Conservation (phyloP, 1,140 invertebrate genomes). For the Eupeodes corollae region DNA sequence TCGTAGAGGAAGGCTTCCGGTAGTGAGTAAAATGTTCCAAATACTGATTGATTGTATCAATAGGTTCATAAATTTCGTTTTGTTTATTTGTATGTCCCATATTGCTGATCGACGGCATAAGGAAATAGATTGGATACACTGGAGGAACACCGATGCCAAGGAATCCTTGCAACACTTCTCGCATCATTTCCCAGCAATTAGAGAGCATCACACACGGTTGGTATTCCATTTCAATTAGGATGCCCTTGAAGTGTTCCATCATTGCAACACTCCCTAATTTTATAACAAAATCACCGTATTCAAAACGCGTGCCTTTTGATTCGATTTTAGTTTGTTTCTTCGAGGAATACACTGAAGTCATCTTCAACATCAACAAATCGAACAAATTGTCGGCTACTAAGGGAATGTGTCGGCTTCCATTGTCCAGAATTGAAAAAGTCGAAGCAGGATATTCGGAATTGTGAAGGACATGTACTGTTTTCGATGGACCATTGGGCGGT, state of each 20-base stretch:
- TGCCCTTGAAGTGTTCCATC: constrained; percentile 86
- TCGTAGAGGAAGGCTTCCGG: constrained; percentile 46
- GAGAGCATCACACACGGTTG: constrained; percentile 75
- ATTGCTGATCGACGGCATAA: constrained; percentile 38
- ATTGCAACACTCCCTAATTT: constrained; percentile 89
- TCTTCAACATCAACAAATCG: constrained; percentile 81
- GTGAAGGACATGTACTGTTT: constrained; percentile 81
- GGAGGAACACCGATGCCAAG: constrained; percentile 63
- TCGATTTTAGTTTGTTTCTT: constrained; percentile 85
- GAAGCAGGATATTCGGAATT: constrained; percentile 92
- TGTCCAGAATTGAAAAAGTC: constrained; percentile 85
- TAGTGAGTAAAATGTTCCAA: constrained; percentile 88
- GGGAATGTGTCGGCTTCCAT: constrained; percentile 69
- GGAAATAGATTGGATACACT: constrained; percentile 49
- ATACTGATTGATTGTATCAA: constrained; percentile 90
- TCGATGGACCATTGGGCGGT: constrained; percentile 48
- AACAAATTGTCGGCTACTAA: constrained; percentile 83
- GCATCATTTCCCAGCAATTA: constrained; percentile 82
- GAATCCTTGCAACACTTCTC: constrained; percentile 87
- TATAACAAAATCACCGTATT: constrained; percentile 87
- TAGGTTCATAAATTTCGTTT: constrained; percentile 77
- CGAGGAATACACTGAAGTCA: constrained; percentile 73
- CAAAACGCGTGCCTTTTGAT: constrained; percentile 83
- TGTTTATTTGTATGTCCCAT: constrained; percentile 41
- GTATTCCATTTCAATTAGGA: constrained; percentile 92